These are phyloP conservation scores for Ceratothoa steindachneri DNA, from an alignment of 2,888 invertebrate genomes.

Conservation along the genomic window DNA sequence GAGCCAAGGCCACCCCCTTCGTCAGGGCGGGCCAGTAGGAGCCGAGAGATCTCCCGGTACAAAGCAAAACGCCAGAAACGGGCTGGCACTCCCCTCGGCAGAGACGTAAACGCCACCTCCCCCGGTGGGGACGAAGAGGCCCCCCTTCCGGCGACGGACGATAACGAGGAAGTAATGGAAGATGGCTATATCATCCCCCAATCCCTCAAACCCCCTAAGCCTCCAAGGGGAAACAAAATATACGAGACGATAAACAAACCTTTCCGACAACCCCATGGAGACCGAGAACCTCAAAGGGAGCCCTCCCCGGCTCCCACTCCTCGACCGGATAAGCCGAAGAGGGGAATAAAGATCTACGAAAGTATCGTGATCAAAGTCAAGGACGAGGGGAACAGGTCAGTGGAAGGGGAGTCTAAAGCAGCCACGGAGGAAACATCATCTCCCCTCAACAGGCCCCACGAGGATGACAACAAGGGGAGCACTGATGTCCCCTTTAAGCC, in stretches of 20 bases:
- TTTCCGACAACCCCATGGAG: background rate
- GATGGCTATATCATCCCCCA: slow-evolving; percentile 45
- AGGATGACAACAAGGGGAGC: background rate
- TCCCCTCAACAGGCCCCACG: background rate
- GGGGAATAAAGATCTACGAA: slow-evolving; percentile 32
- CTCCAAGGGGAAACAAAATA: slow-evolving; percentile 30
- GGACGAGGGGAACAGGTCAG: background rate
- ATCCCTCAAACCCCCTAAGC: slow-evolving; percentile 26
- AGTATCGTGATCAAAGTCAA: background rate
- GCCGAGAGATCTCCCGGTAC: slow-evolving; percentile 28
- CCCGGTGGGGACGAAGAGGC: background rate
- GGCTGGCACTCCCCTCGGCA: slow-evolving; percentile 32
- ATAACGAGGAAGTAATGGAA: slow-evolving; percentile 15
- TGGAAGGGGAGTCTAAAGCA: background rate
- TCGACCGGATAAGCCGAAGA: slow-evolving; percentile 14
- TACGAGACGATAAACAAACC: slow-evolving; percentile 26
- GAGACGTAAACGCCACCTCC: background rate
- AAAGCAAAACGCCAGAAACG: slow-evolving; percentile 28
- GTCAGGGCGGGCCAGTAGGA: background rate
- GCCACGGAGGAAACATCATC: background rate
- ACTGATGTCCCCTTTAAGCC: slow-evolving; percentile 4
- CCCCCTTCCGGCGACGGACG: background rate
- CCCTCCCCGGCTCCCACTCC: background rate
- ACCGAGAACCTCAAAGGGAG: background rate
- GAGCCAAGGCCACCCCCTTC: too few relatives aligned